Evolutionary conservation across 1,140 invertebrate species (phyloP).

Genomic region (Ceratina australensis): DNA sequence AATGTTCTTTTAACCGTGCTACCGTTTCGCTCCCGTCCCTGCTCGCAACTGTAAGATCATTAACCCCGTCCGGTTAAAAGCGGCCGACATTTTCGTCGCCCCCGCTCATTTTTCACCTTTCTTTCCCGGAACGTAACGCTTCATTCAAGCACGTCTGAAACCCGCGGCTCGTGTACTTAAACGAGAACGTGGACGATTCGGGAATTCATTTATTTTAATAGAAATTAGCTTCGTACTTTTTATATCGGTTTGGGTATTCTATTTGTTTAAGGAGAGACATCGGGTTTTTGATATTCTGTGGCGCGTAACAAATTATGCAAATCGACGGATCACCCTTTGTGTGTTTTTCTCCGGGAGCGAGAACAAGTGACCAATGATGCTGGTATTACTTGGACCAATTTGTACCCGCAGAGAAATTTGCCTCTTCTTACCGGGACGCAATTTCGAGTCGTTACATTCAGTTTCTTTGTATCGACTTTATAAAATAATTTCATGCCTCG

Average conservation of each 20-base stretch:
- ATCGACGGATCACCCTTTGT: constrained; percentile 64
- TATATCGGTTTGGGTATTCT: too few relatives aligned
- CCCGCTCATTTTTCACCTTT: too few relatives aligned
- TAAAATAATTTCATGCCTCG: neutral
- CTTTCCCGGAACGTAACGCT: neutral
- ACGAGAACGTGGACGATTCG: too few relatives aligned
- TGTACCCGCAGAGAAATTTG: neutral
- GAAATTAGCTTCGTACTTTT: too few relatives aligned
- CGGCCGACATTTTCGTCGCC: constrained; percentile 7
- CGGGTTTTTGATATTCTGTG: neutral
- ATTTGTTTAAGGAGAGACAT: too few relatives aligned
- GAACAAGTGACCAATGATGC: too few relatives aligned
- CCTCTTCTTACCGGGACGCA: neutral
- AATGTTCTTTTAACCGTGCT: constrained; percentile 45
- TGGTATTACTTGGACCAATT: neutral
- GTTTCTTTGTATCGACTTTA: neutral
- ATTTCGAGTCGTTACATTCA: neutral
- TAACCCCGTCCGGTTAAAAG: constrained; percentile 7
- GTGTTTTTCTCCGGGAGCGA: constrained; percentile 39
- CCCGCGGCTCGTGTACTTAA: neutral
- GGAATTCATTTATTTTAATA: too few relatives aligned
- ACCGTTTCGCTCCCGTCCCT: neutral
- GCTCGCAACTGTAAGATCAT: constrained; percentile 15
- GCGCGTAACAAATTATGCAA: constrained; percentile 69
- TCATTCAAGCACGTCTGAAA: neutral